phyloP scores from a whole-genome alignment of 1,140 invertebrate species.

The Oryzaephilus surinamensis region DNA sequence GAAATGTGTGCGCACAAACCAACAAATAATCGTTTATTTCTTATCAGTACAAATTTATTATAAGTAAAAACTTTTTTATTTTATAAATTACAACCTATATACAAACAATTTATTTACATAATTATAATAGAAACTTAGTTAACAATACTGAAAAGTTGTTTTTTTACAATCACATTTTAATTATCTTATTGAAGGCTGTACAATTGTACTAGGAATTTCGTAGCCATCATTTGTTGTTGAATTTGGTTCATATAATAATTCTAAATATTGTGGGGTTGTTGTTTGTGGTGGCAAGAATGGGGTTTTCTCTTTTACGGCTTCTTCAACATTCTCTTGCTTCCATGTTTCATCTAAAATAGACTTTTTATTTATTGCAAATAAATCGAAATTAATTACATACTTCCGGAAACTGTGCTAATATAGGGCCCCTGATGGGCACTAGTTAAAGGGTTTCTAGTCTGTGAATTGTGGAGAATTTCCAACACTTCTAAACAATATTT shows the following conservation, averaged over 20 bases:
- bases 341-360: constrained; percentile 38
- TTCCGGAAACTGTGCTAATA: constrained; percentile 31
- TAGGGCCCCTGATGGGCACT: constrained; percentile 31
- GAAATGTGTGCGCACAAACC: too few species aligned
- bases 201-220: constrained; percentile 34
- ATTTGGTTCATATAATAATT: constrained; percentile 35
- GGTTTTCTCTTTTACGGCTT: constrained; percentile 24
- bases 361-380: constrained; percentile 14
- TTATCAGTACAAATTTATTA: too few species aligned
- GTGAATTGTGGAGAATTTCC: constrained; percentile 33
- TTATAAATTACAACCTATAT: too few species aligned
- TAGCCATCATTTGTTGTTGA: constrained; percentile 33
- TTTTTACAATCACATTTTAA: too few species aligned
- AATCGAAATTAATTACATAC: constrained; percentile 24
- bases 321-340: constrained; percentile 36
- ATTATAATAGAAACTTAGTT: too few species aligned
- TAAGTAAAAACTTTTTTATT: too few species aligned
- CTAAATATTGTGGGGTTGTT: constrained; percentile 38
- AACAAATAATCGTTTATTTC: too few species aligned
- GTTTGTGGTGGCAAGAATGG: constrained; percentile 23
- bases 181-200: too few species aligned
- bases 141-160: too few species aligned
- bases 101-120: too few species aligned
- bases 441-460: constrained; percentile 22
- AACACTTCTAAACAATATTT: constrained; percentile 60